Base-by-base conservation (phyloP, 2,797 vertebrate genomes). In the Characodon lateralis region DNA sequence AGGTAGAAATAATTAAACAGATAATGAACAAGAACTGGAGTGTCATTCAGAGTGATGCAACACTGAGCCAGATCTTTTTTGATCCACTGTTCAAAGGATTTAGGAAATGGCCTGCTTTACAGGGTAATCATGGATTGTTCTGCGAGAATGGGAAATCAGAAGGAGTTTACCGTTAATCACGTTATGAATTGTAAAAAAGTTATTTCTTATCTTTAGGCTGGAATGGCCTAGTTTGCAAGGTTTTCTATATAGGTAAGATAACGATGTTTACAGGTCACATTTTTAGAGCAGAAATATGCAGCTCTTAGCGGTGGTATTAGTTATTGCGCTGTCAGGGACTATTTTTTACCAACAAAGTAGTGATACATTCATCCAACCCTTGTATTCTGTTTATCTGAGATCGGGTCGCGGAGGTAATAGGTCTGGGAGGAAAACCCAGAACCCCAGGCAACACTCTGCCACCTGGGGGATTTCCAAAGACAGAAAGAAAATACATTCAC, bases 31-130 rank as follows among this genome's bases (percentile, higher is more conserved):
- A 69, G 66, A 9, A 46, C 66, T 69, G 41, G 65, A 43, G 65
- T 43, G 41, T 68, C 66, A 43, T 46, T 68, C 66, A n/a, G 24
- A n/a, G 66, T 69, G 66, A 69, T 46, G 66, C 41, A 69, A 69
- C 39, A n/a, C 41, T 43, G 22, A n/a, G 66, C 43, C 65, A 69
- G 22, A 69, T 46, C n/a, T 69, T 69, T 2, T 69, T 46, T 69
- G 66, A 69, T 46, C 66, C 41, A 3, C 39, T 69, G 12, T 46
- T 69, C 66, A 69, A 46, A 69, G 66, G 12, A 26, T 5, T 66
- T 66, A 66, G 35, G 35, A 41, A 6, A 66, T 66, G 9, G 35
- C 63, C 20, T 66, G 10, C 2, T 69, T 68, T 69, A 46, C 13
- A 3, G 39, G 22, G 39, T 68, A 68, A 43, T 68, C 65, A 46